Conservation (phyloP, 2,888 invertebrate species). For the Leptinotarsa tumamoca region DNA sequence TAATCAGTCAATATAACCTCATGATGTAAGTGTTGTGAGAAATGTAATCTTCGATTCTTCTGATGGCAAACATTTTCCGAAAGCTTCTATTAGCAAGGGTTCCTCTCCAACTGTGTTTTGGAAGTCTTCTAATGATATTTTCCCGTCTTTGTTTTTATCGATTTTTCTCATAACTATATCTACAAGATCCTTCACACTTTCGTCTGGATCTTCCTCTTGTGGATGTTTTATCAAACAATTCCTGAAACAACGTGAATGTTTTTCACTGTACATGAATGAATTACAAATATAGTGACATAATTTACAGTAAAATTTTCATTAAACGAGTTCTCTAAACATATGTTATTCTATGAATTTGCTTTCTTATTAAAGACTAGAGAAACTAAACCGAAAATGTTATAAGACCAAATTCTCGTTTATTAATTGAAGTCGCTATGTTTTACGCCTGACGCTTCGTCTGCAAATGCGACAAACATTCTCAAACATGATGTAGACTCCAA, state of each 20-base stretch:
- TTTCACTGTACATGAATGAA: too few species aligned
- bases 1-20: neutral
- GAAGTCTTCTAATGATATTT: constrained; percentile 78
- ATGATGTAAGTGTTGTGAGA: constrained; percentile 60
- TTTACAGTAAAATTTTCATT: too few species aligned
- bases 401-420: too few species aligned
- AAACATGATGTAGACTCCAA: too few species aligned
- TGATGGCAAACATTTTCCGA: constrained; percentile 81
- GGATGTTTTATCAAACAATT: constrained; percentile 74
- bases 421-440: too few species aligned
- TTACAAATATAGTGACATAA: too few species aligned
- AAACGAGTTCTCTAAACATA: too few species aligned
- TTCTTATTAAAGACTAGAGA: too few species aligned
- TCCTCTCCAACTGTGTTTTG: constrained; percentile 73
- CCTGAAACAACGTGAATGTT: constrained; percentile 56
- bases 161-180: constrained; percentile 79
- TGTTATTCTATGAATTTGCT: too few species aligned
- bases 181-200: constrained; percentile 80
- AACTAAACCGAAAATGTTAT: too few species aligned
- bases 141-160: constrained; percentile 81
- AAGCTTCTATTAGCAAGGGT: constrained; percentile 78
- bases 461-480: too few species aligned
- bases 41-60: constrained; percentile 68
- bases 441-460: too few species aligned
- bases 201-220: constrained; percentile 80